Percentiles rank a stretch among this genome's conserved stretches.
phyloP scores from a whole-genome alignment of 2,113 vertebrate genomes.

The Leuciscus idus region DNA sequence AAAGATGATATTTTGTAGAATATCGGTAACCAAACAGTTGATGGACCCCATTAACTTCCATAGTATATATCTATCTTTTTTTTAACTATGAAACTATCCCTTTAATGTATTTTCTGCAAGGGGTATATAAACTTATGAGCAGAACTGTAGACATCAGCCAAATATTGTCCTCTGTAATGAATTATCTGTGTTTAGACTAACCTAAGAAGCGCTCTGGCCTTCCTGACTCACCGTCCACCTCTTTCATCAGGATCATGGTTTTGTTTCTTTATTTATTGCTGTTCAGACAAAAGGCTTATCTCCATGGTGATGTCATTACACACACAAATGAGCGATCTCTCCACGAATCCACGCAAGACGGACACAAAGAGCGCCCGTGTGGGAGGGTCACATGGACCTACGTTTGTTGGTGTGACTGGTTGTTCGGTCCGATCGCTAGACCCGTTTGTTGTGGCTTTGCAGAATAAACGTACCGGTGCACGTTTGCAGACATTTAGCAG shows the following conservation, averaged over 20 bases:
- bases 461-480: neutral
- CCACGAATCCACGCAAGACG: conserved; percentile 41
- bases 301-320: conserved; percentile 71
- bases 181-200: conserved; percentile 14
- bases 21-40: no score
- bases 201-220: conserved; percentile 37
- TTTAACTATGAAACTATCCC: no score
- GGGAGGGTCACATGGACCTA: neutral
- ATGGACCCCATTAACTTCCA: no score
- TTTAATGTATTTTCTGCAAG: no score
- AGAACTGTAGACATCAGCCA: no score
- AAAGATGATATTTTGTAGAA: no score
- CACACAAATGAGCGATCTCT: conserved; percentile 62
- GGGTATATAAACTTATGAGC: no score
- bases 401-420: neutral
- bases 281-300: conserved; percentile 62
- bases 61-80: no score
- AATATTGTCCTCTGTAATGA: neutral
- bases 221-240: conserved; percentile 65
- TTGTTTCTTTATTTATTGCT: conserved; percentile 67
- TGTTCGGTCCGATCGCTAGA: neutral
- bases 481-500: conserved; percentile 3
- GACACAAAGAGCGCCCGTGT: neutral
- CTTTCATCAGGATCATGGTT: conserved; percentile 49
- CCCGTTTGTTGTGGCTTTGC: neutral